Conservation (phyloP, 2,888 invertebrate species). For the Diplazon laetatorius region DNA sequence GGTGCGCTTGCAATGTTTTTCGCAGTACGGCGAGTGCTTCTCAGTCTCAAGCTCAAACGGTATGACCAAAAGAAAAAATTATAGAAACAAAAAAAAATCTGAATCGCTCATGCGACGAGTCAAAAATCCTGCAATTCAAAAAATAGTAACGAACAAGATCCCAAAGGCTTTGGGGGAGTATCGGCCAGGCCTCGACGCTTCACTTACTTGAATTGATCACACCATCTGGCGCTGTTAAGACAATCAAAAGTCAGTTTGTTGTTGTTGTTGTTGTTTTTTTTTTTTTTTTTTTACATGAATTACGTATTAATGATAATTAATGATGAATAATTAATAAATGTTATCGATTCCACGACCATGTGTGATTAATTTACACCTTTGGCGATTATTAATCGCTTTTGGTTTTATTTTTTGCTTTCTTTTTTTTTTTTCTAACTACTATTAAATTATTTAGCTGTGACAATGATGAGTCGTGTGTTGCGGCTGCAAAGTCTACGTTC, state of each 20-base stretch:
- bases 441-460: not conserved
- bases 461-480: not conserved
- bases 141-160: slow-evolving; percentile 7
- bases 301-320: slow-evolving; percentile 46
- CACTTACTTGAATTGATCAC: slow-evolving; percentile 81
- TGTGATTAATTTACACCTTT: not conserved
- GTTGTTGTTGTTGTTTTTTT: too few relatives aligned
- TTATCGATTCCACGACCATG: not conserved
- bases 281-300: too few relatives aligned
- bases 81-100: too few relatives aligned
- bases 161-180: not conserved
- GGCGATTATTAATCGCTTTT: slow-evolving; percentile 9
- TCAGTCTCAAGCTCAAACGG: slow-evolving; percentile 40
- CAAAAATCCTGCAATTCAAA: slow-evolving; percentile 49
- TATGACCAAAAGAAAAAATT: slow-evolving; percentile 3
- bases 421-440: not conserved
- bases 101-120: slow-evolving; percentile 47
- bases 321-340: slow-evolving; percentile 10
- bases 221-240: slow-evolving; percentile 80
- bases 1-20: slow-evolving; percentile 41
- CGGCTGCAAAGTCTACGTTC: not conserved
- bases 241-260: slow-evolving; percentile 80
- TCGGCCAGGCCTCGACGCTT: slow-evolving; percentile 53
- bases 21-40: slow-evolving; percentile 15
- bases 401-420: not conserved